Percentiles rank a stretch among this genome's conserved stretches.
Evolutionary conservation across 2,797 vertebrate genomes (phyloP).

Genomic region (Galagoides demidoff): DNA sequence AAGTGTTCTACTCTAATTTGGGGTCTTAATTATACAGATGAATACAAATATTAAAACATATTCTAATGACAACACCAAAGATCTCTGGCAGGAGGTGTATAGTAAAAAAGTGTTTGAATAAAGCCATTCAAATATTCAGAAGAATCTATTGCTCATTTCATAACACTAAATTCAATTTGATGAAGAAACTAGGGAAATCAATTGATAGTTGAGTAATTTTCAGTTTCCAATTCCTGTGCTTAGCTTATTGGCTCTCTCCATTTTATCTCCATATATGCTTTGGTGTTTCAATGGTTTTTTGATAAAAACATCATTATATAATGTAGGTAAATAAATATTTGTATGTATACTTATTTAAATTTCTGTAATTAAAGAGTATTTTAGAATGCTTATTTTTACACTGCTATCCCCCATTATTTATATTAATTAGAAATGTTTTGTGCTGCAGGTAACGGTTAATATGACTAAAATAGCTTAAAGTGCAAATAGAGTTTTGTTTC

Average conservation of each 20-base stretch:
- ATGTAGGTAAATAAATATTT: conserved; percentile 22
- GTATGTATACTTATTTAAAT: not conserved
- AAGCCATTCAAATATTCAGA: not conserved
- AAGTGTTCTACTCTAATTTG: conserved; percentile 34
- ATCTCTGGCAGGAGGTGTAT: not conserved
- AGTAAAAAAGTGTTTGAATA: conserved; percentile 12
- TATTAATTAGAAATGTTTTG: conserved; percentile 18
- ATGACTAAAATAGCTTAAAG: conserved; percentile 46
- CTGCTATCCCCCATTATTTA: not conserved
- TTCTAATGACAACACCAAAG: not conserved
- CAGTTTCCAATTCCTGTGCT: conserved; percentile 14
- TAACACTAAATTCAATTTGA: conserved; percentile 26
- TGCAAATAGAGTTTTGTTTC: not conserved
- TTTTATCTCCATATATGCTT: not conserved
- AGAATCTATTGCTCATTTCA: not conserved
- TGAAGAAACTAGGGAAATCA: not conserved
- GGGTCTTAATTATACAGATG: not conserved
- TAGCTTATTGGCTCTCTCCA: not conserved
- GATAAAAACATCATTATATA: not conserved
- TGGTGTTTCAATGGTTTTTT: not conserved
- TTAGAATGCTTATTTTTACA: conserved; percentile 9
- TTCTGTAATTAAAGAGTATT: not conserved
- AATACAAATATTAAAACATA: not conserved
- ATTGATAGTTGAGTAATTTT: conserved; percentile 14
- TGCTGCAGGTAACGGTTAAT: not conserved